Evolutionary conservation across 64 coral and sea anemone species (phyloP), one percentile per base, ranked within the genome.

Genomic region (Pachyseris speciosa): DNA sequence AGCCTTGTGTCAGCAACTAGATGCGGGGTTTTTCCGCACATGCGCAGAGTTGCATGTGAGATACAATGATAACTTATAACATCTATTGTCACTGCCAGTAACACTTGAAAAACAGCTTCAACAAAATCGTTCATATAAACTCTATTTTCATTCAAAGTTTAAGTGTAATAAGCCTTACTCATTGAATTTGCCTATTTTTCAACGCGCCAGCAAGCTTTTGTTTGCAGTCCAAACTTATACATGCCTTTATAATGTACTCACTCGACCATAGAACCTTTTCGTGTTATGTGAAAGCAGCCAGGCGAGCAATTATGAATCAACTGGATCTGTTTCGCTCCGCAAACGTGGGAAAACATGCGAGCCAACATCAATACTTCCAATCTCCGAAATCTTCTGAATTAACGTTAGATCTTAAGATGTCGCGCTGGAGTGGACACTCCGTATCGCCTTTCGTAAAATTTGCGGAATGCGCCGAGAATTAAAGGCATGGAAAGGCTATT

Each of bases 341-440:
- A 7, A 39, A 57, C 48, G 33, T 81, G 51, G 50, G 12, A 81
- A 63, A 81, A 80, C 55, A 81, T 81, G 77, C 37, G 31, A 52
- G 7, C 77, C 77, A 81, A 81, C 77, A 81, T 81, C 33, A 10
- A 61, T 7, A 7, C 31, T 53, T 81, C 53, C 20, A 61, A 81
- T 81, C 53, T 39, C 32, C 5, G 40, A 26, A 61, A 81, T 22
- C 20, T 61, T 19, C 32, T 81, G 9, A 40, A 74, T 37, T 37
- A 37, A 31, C 31, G 29, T 34, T 37, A 80, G 19, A 17, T 39
- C 19, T 39, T 33, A 33, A 19, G 20, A 39, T 37, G 7, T 61
- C 53, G 20, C 3, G 1, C 22, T 3, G 52, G 15, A 9, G n/a
- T n/a, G n/a, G n/a, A n/a, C n/a, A n/a, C n/a, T n/a, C n/a, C n/a